A percentile compares a stretch with the other conserved stretches of the same genome.
phyloP scores from a whole-genome alignment of 2,888 invertebrate genomes.

The Chaitophorus viminalis region DNA sequence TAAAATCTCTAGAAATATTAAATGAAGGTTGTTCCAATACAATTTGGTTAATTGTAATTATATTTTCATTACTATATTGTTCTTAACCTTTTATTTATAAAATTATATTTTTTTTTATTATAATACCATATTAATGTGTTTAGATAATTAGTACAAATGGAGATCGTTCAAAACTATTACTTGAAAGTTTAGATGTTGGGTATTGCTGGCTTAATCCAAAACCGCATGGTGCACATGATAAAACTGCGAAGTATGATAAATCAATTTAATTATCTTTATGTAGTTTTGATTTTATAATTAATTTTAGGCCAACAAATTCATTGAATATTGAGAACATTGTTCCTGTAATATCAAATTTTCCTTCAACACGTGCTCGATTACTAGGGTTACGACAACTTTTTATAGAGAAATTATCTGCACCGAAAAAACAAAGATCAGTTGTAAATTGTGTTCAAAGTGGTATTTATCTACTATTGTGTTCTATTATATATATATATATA shows the following conservation, averaged over 20 bases:
- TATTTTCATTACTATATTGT: neutral
- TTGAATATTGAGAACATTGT: constrained; percentile 49
- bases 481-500: neutral
- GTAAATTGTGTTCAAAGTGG: constrained; percentile 58
- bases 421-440: constrained; percentile 56
- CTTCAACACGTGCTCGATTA: constrained; percentile 52
- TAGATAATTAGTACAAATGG: constrained; percentile 57
- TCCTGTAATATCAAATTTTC: constrained; percentile 60
- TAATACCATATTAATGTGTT: neutral
- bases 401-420: constrained; percentile 57
- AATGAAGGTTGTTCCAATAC: constrained; percentile 52
- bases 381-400: constrained; percentile 51
- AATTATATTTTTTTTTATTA: neutral
- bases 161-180: constrained; percentile 53
- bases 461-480: constrained; percentile 15
- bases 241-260: constrained; percentile 39
- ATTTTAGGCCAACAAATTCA: constrained; percentile 43
- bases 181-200: constrained; percentile 55
- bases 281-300: neutral
- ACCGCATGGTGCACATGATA: constrained; percentile 43
- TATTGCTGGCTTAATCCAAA: constrained; percentile 59
- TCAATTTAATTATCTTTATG: neutral
- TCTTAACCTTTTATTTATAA: neutral
- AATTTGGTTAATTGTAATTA: constrained; percentile 56
- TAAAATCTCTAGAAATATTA: constrained; percentile 59